Evolutionary conservation across 2,888 invertebrate species (phyloP), one percentile per base, ranked within the genome.

Genomic region (Netelia inedita): DNA sequence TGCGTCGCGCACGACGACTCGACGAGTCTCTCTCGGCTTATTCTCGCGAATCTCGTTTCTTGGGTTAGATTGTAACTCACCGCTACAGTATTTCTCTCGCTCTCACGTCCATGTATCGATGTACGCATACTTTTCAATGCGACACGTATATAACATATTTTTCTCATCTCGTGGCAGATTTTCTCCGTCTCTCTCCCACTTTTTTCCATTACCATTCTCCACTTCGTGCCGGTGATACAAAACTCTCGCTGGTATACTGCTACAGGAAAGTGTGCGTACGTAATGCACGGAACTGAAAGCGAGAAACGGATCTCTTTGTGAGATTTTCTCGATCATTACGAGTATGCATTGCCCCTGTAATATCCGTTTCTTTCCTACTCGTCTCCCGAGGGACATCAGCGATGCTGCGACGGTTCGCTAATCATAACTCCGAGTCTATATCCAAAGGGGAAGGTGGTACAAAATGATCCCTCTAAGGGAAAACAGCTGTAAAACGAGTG

Each of bases 231-330:
- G 61, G 53, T 63, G 16, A 50, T 53, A 28, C 28, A 50, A 61
- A 68, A 73, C 72, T 81, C 80, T 76, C 78, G 80, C 80, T 84
- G 55, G 84, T 80, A 81, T 84, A 80, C 80, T 76, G 63, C n/a
- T 50, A 11, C 76, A 73, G 53, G 72, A 83, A 85, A 83, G 86
- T 83, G 84, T 84, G 59, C 55, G 73, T 16, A 6, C 55, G 73
- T 16, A 6, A 5, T 41, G 65, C 21, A 57, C 35, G 53, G 35
- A 46, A 21, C 19, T 63, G 65, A 65, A 66, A 74, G 68, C 68
- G 61, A 63, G 72, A 73, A 23, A 28, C 72, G 50, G 66, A 63
- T 73, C 63, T 46, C 65, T 71, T 28, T 28, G 28, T 65, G 23
- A 46, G 69, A 79, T 79, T 73, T 82, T 78, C 75, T 80, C 75